Evolutionary conservation across 2,888 invertebrate genomes (phyloP), one percentile per base, ranked within the genome.

Genomic region (Dione vanillae): DNA sequence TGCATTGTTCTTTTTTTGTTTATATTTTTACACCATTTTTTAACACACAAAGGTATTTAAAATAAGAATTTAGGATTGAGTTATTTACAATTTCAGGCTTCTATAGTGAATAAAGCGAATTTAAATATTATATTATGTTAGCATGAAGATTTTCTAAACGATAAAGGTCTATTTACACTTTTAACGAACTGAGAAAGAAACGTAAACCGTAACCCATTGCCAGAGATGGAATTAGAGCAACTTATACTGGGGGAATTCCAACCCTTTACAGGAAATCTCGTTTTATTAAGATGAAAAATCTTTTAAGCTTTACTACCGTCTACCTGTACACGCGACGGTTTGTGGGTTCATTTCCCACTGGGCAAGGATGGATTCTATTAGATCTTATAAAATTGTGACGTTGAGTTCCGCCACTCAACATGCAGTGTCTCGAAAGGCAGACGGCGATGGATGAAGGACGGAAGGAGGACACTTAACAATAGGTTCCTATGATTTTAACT

Each of bases 201-300:
- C 37, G 7, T n/a, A n/a, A n/a, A n/a, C n/a, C n/a, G n/a, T 19
- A 37, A 37, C 16, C 56, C 37, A 56, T 16, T 40, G 56, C 12
- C 16, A 56, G 56, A 16, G 37, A 40, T 37, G 56, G 56, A 56
- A 56, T 56, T 56, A 56, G 56, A 56, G 56, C 56, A 56, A 56
- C 40, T 56, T 56, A 56, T 40, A 56, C 11, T 16, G 56, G 37
- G 37, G 37, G 56, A 56, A 40, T 56, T 56, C 11, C 37, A 40
- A 56, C 10, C 19, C 37, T 16, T 16, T 16, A 40, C 56, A 56
- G 16, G 56, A 40, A 37, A 37, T 56, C n/a, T 16, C 16, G 56
- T 56, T 56, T 40, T 40, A 56, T 16, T 11, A 56, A 56, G 37
- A 12, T 16, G 11, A 56, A 40, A 56, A 5, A 9, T 9, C 16